Base-by-base conservation (phyloP, 2,888 invertebrate species). In the Cosmia trapezina region DNA sequence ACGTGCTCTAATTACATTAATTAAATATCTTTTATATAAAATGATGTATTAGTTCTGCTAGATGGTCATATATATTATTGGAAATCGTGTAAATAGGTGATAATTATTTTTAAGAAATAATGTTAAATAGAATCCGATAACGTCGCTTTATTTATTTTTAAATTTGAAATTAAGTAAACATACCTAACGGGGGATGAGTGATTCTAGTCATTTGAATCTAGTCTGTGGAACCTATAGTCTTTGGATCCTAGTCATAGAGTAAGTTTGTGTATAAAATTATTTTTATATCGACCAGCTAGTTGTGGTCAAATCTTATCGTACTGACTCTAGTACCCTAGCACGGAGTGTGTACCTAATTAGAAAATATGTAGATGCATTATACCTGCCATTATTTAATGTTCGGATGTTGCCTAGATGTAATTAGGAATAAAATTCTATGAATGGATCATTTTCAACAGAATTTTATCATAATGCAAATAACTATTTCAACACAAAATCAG, bases 171-270 rank as follows among this genome's bases (percentile, higher is more conserved):
- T 81, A 83, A 77, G 78, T 62, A 19, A 56, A 69, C 62, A 73
- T 82, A 73, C 59, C 66, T 77, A 65, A 69, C 43, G 66, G 67
- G 72, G 88, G 93, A 93, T 93, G 94, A 93, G 94, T 94, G 90
- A 84, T 89, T 93, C 94, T 94, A 94, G 94, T 94, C 93, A 93
- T 92, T 91, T 89, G 88, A 83, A 80, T 85, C 86, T 90, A 89
- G 86, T 87, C 87, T 78, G 37, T 80, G 73, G 79, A 77, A 76
- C 70, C 84, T 83, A n/a, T n/a, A 77, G 81, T 83, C 78, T 54
- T 60, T 79, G 69, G 62, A 80, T 74, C 72, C 76, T 83, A 84
- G 81, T 83, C 79, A 60, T 84, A 73, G 70, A 73, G 53, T 80
- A 78, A 78, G 66, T 78, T 73, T 67, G 74, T 80, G 66, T 75